Conservation (phyloP, 2,797 vertebrate genomes). For the Sebastes kiyomatsui region DNA sequence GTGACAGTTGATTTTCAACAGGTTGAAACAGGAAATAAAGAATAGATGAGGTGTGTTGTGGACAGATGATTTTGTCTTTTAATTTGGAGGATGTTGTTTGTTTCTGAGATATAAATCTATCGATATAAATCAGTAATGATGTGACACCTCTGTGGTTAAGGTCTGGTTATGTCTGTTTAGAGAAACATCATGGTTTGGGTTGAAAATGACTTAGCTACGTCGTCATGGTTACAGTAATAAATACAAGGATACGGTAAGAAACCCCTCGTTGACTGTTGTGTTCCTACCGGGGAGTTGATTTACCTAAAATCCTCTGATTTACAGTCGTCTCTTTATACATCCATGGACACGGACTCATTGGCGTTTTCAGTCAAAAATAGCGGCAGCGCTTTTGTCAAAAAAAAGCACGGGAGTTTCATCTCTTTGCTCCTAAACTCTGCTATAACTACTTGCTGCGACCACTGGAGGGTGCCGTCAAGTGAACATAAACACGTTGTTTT, state of each 20-base stretch:
- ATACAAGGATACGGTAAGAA: background rate
- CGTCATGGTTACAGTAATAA: background rate
- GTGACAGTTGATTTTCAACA: background rate
- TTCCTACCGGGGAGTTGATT: too few species aligned
- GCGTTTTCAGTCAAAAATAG: too few species aligned
- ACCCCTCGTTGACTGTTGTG: background rate
- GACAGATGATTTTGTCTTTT: background rate
- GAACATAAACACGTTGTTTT: too few species aligned
- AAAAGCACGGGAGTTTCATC: too few species aligned
- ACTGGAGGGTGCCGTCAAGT: too few species aligned
- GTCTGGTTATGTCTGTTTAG: background rate
- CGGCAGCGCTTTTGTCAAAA: too few species aligned
- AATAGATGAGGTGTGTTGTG: background rate
- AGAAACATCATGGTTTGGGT: background rate
- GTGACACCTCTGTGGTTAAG: background rate
- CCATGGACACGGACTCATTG: too few species aligned
- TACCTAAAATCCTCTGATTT: too few species aligned
- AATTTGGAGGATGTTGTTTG: background rate
- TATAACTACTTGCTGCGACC: too few species aligned
- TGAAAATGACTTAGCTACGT: background rate
- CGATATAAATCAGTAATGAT: background rate
- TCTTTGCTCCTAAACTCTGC: too few species aligned
- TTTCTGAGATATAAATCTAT: background rate
- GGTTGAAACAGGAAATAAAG: background rate
- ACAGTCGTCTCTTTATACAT: too few species aligned